Base-by-base conservation (phyloP, 2,888 invertebrate species). In the Celastrina argiolus region DNA sequence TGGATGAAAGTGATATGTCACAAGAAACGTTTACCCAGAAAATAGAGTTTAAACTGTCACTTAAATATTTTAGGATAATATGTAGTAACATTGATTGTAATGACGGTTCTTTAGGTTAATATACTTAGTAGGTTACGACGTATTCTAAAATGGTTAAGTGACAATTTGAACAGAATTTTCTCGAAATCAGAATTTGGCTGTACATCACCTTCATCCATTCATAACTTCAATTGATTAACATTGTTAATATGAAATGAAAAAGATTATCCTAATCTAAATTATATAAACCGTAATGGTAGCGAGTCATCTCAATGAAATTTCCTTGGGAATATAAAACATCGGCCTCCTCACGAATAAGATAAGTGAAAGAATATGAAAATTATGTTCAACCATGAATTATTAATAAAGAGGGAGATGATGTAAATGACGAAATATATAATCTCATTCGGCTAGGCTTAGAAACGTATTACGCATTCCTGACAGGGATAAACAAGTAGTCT, bases 311-410 rank as follows among this genome's bases (percentile, higher is more conserved):
- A 61, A 36, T 39, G 34, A 61, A 61, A 36, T 61, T 22, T 18
- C 61, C 34, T 61, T 22, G 39, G 12, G 36, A 61, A 61, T 61
- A 61, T 61, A 61, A 61, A 39, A 61, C 61, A 18, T 61, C 22
- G 18, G 59, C 59, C 18, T 28, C 18, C 10, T 14, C 36, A 36
- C 22, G 39, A 61, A 67, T 42, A 65, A 66, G 56, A 68, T 69
- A 69, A 69, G 68, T 69, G 68, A 71, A 69, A 69, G 67, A 71
- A 71, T 69, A 69, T 74, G 74, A 74, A 73, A 74, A 74, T 72
- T 72, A 67, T 73, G 71, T 71, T 71, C 70, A 67, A 69, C 69
- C 72, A 74, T 74, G 72, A 74, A 74, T 74, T 74, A 73, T 74
- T 74, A 72, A 73, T 73, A 70, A 66, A 69, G 56, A 65, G 65